These are phyloP conservation scores for Eumaeus atala DNA, from an alignment of 1,140 invertebrate genomes.

Conservation along the genomic window DNA sequence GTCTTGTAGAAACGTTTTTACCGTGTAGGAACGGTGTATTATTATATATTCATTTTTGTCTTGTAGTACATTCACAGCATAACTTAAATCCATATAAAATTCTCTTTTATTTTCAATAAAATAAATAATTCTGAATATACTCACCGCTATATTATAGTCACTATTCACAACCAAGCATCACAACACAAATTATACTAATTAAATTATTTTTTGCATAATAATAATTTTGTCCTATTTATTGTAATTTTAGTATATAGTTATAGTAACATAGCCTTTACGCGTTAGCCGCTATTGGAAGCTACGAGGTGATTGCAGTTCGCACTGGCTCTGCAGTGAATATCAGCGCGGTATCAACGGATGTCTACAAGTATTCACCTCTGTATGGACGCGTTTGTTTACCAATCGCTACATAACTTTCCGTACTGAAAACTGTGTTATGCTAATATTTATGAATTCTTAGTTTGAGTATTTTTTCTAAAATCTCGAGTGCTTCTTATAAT, in stretches of 20 bases:
- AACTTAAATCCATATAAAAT: too few species aligned
- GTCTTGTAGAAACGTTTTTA: neutral
- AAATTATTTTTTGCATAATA: too few species aligned
- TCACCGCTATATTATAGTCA: constrained; percentile 26
- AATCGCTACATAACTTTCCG: neutral
- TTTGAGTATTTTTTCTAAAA: too few species aligned
- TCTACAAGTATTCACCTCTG: constrained; percentile 24
- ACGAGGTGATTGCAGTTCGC: constrained; percentile 51
- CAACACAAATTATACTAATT: constrained; percentile 12
- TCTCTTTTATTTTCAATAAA: neutral
- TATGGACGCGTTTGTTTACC: constrained; percentile 6
- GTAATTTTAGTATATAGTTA: constrained; percentile 3
- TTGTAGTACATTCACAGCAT: too few species aligned
- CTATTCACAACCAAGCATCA: constrained; percentile 45
- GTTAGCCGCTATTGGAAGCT: constrained; percentile 48
- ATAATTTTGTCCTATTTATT: constrained; percentile 23
- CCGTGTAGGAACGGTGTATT: neutral
- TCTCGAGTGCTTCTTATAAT: too few species aligned
- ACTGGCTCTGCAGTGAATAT: constrained; percentile 53
- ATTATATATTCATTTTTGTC: constrained; percentile 2
- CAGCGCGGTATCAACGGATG: constrained; percentile 45
- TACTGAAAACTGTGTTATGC: too few species aligned
- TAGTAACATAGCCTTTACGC: constrained; percentile 24
- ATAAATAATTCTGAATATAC: constrained; percentile 18
- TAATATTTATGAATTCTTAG: too few species aligned